Evolutionary conservation across 2,888 invertebrate species (phyloP), one percentile per base, ranked within the genome.

Genomic region (Hecatera dysodea): DNA sequence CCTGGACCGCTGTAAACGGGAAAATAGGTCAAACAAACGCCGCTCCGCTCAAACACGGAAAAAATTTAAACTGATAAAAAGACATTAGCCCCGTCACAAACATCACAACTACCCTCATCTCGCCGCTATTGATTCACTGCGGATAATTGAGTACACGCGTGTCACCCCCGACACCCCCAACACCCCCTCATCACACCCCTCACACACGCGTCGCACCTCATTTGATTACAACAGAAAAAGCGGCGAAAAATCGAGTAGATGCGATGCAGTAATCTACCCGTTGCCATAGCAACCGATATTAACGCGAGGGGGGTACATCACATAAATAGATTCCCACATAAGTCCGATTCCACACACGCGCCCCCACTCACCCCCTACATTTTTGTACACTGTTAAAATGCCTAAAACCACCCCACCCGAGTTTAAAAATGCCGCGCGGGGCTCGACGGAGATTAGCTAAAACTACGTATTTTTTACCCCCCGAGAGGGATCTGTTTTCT

Each of bases 401-500:
- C 94, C 95, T 95, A 94, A 94, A 94, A 92, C 93, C 93, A 89
- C 93, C 93, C 87, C 87, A 71, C 89, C 88, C 90, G 90, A 89
- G 89, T 93, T 93, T 93, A 93, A 93, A 92, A 91, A 87, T 90
- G 85, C 89, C 86, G 86, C 89, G 81, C 85, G 86, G 84, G 90
- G 85, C 89, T 78, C 90, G 94, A 96, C 96, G 96, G 96, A 96
- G 96, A 96, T 96, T 96, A 96, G 96, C 96, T 96, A 97, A 97
- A 96, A 96, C 96, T 96, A 96, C 96, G 96, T 96, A 96, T 96
- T 96, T 96, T 96, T 96, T 96, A 96, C 96, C 96, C 96, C 94
- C 75, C 33, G 60, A 80, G 77, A 77, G 86, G 83, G 84, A 78
- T 78, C 76, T 72, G 84, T 79, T 77, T 78, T 82, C 85, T 82